Evolutionary conservation across 2,888 invertebrate genomes (phyloP).

Genomic region (Dicycla oo): DNA sequence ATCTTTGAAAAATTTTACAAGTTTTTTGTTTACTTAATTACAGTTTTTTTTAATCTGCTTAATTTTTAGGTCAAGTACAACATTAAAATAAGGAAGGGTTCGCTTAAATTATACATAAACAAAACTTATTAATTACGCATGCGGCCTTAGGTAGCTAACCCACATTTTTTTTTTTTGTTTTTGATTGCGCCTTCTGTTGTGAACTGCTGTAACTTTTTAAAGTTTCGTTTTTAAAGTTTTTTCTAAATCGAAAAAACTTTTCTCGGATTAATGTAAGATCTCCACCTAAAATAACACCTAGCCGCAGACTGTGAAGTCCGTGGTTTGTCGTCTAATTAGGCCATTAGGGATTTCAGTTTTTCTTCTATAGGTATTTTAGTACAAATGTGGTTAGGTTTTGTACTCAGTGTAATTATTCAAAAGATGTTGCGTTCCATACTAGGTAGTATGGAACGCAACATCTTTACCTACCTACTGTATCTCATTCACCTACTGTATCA

Average conservation of each 20-base stretch:
- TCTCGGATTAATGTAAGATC: too few relatives aligned
- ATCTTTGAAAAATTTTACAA: background rate
- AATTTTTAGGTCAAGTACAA: conserved; percentile 47
- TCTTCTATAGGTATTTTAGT: too few relatives aligned
- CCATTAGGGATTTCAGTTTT: too few relatives aligned
- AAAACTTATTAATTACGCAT: conserved; percentile 62
- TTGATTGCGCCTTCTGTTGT: conserved; percentile 26
- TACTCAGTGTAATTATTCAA: too few relatives aligned
- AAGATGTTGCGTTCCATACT: too few relatives aligned
- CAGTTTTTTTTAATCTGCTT: conserved; percentile 23
- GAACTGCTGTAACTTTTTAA: conserved; percentile 8
- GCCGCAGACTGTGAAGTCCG: background rate
- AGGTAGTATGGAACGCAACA: too few relatives aligned
- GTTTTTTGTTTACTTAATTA: background rate
- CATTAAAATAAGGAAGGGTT: conserved; percentile 53
- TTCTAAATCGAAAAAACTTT: too few relatives aligned
- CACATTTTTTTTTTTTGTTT: conserved; percentile 43
- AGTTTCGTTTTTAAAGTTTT: too few relatives aligned
- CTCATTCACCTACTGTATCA: too few relatives aligned
- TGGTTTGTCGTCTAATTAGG: too few relatives aligned
- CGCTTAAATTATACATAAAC: conserved; percentile 53
- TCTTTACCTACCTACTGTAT: too few relatives aligned
- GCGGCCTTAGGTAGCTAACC: conserved; percentile 45
- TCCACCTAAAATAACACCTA: background rate
- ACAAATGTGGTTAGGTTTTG: too few relatives aligned